Evolutionary conservation across 2,113 vertebrate genomes (phyloP).

Genomic region (Odocoileus virginianus): DNA sequence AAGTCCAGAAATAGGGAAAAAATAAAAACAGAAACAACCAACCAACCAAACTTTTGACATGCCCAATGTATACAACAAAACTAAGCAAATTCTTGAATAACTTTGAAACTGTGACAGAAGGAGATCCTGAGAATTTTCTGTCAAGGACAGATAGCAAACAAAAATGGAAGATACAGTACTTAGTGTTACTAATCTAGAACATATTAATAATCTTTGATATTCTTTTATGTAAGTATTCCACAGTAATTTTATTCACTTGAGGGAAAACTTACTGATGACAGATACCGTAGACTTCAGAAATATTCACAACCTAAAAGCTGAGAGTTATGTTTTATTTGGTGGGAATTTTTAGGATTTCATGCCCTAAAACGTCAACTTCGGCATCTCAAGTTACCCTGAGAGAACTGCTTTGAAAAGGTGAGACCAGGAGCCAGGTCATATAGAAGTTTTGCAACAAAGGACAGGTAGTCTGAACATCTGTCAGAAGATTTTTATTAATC

Average conservation of each 20-base stretch:
- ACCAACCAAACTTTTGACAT: background rate
- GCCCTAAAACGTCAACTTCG: background rate
- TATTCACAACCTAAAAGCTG: background rate
- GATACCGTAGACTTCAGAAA: background rate
- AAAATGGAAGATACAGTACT: background rate
- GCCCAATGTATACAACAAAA: background rate
- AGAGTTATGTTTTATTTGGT: background rate
- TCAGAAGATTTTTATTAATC: background rate
- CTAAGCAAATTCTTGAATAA: background rate
- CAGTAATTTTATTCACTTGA: background rate
- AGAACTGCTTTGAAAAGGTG: background rate
- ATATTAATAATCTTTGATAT: background rate
- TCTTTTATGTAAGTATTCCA: background rate
- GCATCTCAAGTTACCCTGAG: background rate
- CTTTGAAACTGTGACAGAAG: background rate
- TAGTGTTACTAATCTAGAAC: background rate
- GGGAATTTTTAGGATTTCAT: background rate
- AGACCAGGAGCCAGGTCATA: background rate
- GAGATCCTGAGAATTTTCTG: background rate
- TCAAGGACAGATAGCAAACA: background rate
- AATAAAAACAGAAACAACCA: background rate
- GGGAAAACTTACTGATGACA: background rate
- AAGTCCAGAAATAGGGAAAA: background rate
- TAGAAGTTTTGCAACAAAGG: background rate
- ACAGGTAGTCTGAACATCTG: background rate